Conservation (phyloP, 2,888 invertebrate genomes). For the Tipula unca region DNA sequence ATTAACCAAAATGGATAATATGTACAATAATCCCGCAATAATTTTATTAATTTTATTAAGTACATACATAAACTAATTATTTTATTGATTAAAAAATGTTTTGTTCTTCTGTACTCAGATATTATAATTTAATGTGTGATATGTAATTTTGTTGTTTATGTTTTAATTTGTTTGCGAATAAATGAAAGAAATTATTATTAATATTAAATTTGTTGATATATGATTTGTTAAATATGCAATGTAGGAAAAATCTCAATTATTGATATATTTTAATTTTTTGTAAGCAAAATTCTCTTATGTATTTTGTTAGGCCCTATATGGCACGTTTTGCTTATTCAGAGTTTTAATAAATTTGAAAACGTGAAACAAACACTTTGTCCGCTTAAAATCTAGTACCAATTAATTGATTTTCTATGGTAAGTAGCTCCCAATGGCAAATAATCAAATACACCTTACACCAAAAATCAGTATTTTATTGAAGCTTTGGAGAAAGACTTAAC, state of each 20-base stretch:
- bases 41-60: neutral
- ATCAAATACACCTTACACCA: too few relatives aligned
- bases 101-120: neutral
- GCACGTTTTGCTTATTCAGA: neutral
- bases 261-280: too few relatives aligned
- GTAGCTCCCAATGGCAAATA: neutral
- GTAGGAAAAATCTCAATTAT: too few relatives aligned
- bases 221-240: neutral
- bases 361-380: too few relatives aligned
- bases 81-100: neutral
- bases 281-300: neutral
- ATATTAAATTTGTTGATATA: neutral
- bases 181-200: neutral
- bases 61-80: neutral
- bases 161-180: conserved; percentile 2
- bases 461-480: too few relatives aligned
- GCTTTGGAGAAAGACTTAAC: too few relatives aligned
- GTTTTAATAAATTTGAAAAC: neutral
- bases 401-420: neutral
- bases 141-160: neutral
- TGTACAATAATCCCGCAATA: neutral
- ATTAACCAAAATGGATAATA: neutral
- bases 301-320: neutral
- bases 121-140: neutral
- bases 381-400: neutral